Evolutionary conservation across 2,797 vertebrate species (phyloP), one percentile per base, ranked within the genome.

Genomic region (Pseudopleuronectes americanus): DNA sequence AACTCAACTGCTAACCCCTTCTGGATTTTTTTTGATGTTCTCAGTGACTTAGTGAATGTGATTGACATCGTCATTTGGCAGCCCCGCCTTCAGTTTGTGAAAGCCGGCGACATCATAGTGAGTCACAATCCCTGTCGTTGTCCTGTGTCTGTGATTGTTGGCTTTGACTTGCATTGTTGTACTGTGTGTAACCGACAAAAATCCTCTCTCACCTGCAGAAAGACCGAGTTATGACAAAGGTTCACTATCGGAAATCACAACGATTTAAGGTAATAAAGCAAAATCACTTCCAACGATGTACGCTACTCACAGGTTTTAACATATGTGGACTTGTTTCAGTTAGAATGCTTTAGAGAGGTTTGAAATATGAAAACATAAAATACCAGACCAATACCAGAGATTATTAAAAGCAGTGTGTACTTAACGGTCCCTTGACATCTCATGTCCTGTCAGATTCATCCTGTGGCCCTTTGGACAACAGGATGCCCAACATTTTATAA

Each of bases 41-140:
- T 95, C 0, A 93, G 92, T 21, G 97, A 98, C 36, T 0, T 92
- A 2, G 85, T 96, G 65, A 96, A 95, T 57, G 4, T 96, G 0
- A 79, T 94, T 0, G 97, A 98, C 80, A 86, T 96, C 9, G 0
- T 95, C 0, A 0, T 96, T n/a, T 96, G 97, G 93, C 97, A 98
- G 71, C 95, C 96, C 0, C 90, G 96, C 59, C 88, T 97, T 22
- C 94, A 96, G 76, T 98, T 97, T 69, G 77, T 97, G 82, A 95
- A 64, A 94, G 94, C 88, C 10, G 97, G 97, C 79, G 96, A 98
- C 74, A 94, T 97, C 60, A 94, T 98, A 51, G 97, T 98, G 88
- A 95, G 97, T 95, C 43, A 4, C 6, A 14, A 12, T 24, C 36
- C 3, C 55, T 1, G 1, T 16, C 4, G 4, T n/a, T 21, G 47